These are phyloP conservation scores for Phaonia tiefii DNA, from an alignment of 2,888 invertebrate genomes.

Conservation along the genomic window DNA sequence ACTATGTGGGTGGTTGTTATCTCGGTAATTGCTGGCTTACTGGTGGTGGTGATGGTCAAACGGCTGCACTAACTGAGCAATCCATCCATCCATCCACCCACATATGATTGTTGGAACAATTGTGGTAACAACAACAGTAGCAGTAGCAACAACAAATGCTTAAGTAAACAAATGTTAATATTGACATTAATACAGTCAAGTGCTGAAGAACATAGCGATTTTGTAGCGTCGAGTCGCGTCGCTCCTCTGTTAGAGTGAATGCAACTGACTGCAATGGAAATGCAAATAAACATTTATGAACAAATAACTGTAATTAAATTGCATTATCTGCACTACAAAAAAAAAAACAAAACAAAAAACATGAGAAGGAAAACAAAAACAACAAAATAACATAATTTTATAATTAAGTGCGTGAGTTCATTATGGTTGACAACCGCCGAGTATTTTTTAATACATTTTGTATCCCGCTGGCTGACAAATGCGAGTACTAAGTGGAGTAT, in stretches of 20 bases:
- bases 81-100: constrained; percentile 31
- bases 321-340: constrained; percentile 72
- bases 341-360: neutral
- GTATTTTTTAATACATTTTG: constrained; percentile 47
- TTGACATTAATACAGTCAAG: constrained; percentile 2
- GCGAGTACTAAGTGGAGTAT: neutral
- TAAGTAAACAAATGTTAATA: constrained; percentile 2
- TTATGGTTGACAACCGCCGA: constrained; percentile 55
- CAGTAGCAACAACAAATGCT: neutral
- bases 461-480: neutral
- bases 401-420: constrained; percentile 72
- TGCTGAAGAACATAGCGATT: neutral
- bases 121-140: neutral
- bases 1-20: constrained; percentile 17
- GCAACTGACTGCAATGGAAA: too few species aligned
- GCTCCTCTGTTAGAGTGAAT: neutral
- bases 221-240: neutral
- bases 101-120: neutral
- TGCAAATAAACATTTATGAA: constrained; percentile 68
- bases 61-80: constrained; percentile 18
- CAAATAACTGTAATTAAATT: constrained; percentile 78
- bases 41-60: constrained; percentile 44
- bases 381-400: constrained; percentile 71
- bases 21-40: constrained; percentile 44
- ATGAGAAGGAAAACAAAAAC: neutral